Base-by-base conservation (phyloP, 2,888 invertebrate species). In the Carabus problematicus region DNA sequence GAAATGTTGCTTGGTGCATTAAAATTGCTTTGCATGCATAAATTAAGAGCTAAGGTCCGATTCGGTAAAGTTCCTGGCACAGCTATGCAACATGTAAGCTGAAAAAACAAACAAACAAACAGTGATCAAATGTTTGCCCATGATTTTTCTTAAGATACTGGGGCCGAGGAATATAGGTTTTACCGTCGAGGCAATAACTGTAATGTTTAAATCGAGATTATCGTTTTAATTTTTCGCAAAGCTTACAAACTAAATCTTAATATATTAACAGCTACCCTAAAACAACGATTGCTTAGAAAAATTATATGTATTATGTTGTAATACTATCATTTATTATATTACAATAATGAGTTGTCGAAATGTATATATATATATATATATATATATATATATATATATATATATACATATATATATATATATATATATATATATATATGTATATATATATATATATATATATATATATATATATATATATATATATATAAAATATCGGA, bases 241-340 rank as follows among this genome's bases (percentile, higher is more conserved):
- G 81, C 81, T 81, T 81, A 81, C 77, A 78, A 82, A 81, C 79
- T 80, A 81, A 81, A 80, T 77, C 77, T 82, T 81, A 80, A 79
- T 80, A 79, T 81, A 79, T 77, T 79, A 81, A 80, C 81, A 80
- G 80, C 81, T 81, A 81, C 72, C 79, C 81, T 81, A 81, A 81
- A 81, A 81, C 81, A 81, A 81, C 81, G 81, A 82, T 81, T 81
- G 82, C 81, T 82, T 82, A 82, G 82, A 82, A 81, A 82, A 82
- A 82, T 81, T 82, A 81, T 81, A 81, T 81, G 80, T 81, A 81
- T 81, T 29, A 80, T 80, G 76, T 75, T 56, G 9, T 56, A 39
- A 56, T 40, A 29, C 29, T 56, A 19, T 11, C 19, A 29, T 29
- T n/a, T n/a, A n/a, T n/a, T n/a, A n/a, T n/a, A n/a, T n/a, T n/a